Conservation (phyloP, 2,888 invertebrate species). For the Eupeodes latifasciatus region DNA sequence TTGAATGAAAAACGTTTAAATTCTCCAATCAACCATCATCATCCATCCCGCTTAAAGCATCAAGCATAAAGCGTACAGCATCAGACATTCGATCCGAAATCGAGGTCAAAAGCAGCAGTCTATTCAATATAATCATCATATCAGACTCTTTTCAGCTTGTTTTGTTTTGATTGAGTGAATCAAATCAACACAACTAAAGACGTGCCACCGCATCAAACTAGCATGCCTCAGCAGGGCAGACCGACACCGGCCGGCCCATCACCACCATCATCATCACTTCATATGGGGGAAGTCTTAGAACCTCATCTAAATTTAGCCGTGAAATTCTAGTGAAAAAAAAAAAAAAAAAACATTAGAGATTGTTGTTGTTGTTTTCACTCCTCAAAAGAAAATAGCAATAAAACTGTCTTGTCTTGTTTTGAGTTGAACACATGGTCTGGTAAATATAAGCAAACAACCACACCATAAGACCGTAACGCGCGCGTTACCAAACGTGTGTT, state of each 20-base stretch:
- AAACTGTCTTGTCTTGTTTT: slow-evolving; percentile 44
- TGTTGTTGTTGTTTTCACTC: slow-evolving; percentile 43
- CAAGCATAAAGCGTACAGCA: neutral
- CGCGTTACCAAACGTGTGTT: slow-evolving; percentile 58
- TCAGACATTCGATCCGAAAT: slow-evolving; percentile 7
- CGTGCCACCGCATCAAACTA: slow-evolving; percentile 35
- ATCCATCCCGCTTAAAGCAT: neutral
- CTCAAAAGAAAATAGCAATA: slow-evolving; percentile 62
- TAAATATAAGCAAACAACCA: slow-evolving; percentile 61
- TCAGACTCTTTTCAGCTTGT: slow-evolving; percentile 40
- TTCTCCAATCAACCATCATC: slow-evolving; percentile 10
- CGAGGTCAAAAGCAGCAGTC: slow-evolving; percentile 19
- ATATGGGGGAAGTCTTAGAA: slow-evolving; percentile 29
- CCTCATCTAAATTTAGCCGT: slow-evolving; percentile 66
- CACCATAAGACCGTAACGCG: slow-evolving; percentile 35
- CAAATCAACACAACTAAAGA: slow-evolving; percentile 69
- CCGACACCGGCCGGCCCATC: slow-evolving; percentile 9
- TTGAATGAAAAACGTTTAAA: slow-evolving; percentile 49
- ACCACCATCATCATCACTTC: neutral
- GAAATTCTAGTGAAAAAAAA: slow-evolving; percentile 71
- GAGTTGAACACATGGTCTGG: slow-evolving; percentile 69
- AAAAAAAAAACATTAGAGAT: slow-evolving; percentile 39
- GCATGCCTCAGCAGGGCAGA: too few species aligned
- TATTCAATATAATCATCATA: slow-evolving; percentile 8
- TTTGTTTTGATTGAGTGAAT: slow-evolving; percentile 75